These are phyloP conservation scores for Pterostichus madidus DNA, from an alignment of 2,888 invertebrate genomes.

Conservation along the genomic window DNA sequence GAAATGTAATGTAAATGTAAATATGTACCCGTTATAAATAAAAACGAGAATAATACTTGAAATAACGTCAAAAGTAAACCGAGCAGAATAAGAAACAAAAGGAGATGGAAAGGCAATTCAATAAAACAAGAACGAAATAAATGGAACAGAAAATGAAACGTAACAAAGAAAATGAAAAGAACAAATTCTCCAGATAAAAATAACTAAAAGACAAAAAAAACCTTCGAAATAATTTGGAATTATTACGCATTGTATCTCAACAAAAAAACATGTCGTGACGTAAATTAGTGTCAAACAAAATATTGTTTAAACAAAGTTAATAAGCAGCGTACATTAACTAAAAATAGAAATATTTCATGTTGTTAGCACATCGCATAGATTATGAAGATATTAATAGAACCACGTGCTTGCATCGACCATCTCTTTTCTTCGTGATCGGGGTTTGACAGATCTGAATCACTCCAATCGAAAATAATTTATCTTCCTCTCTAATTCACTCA, in stretches of 20 bases:
- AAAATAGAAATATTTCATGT: conserved; percentile 31
- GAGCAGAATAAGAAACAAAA: conserved; percentile 13
- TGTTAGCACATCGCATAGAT: conserved; percentile 12
- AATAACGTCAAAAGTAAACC: neutral
- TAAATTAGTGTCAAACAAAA: conserved; percentile 2
- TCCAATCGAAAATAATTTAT: conserved; percentile 1
- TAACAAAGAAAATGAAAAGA: conserved; percentile 12
- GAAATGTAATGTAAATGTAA: no score
- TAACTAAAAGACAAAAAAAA: no score
- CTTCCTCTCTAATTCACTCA: neutral
- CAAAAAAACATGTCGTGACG: neutral
- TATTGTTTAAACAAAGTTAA: conserved; percentile 21
- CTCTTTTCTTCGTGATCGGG: conserved; percentile 2
- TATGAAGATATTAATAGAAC: conserved; percentile 6
- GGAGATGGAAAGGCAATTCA: neutral
- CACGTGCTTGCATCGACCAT: neutral
- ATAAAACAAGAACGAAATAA: conserved; percentile 23
- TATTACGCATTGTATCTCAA: neutral
- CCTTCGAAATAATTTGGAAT: neutral
- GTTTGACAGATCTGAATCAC: conserved; percentile 17
- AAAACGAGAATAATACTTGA: no score
- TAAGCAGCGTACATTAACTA: conserved; percentile 17
- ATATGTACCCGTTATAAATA: no score
- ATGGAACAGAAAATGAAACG: conserved; percentile 41
- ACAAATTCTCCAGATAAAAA: neutral